phyloP scores from a whole-genome alignment of 2,888 invertebrate species.

The Cordylochernes scorpioides region DNA sequence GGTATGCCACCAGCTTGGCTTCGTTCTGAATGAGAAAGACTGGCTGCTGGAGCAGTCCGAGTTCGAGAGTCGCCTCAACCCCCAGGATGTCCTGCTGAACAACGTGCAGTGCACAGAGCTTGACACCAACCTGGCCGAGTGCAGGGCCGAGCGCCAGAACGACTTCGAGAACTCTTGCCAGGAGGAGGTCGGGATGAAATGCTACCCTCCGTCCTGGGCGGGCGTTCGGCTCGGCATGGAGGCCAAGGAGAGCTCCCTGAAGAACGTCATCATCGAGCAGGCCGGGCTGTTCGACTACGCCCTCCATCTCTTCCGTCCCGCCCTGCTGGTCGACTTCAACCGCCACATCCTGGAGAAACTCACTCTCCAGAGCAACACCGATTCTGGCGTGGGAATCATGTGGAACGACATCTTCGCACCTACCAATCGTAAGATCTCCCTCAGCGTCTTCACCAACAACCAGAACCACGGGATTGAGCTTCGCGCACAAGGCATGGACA shows the following conservation, averaged over 20 bases:
- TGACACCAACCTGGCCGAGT: slow-evolving; percentile 64
- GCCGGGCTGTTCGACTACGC: slow-evolving; percentile 82
- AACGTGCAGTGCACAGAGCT: slow-evolving; percentile 72
- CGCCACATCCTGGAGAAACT: slow-evolving; percentile 25
- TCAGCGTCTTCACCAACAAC: slow-evolving; percentile 30
- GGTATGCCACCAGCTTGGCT: slow-evolving; percentile 78
- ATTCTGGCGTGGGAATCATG: slow-evolving; percentile 72
- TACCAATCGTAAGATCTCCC: slow-evolving; percentile 28
- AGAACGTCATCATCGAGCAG: slow-evolving; percentile 60
- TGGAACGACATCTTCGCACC: slow-evolving; percentile 79
- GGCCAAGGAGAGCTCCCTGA: slow-evolving; percentile 57
- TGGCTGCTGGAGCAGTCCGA: slow-evolving; percentile 59
- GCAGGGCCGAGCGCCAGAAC: slow-evolving; percentile 32
- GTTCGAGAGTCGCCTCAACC: slow-evolving; percentile 43
- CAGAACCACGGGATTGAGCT: slow-evolving; percentile 65
- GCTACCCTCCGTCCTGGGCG: slow-evolving; percentile 77
- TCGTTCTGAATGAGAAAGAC: slow-evolving; percentile 67
- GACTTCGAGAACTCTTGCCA: slow-evolving; percentile 68
- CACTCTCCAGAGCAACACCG: slow-evolving; percentile 52
- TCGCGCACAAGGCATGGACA: slow-evolving; percentile 54
- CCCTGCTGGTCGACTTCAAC: slow-evolving; percentile 43
- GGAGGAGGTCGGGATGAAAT: slow-evolving; percentile 62
- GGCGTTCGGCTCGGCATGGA: slow-evolving; percentile 67
- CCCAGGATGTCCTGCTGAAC: slow-evolving; percentile 37
- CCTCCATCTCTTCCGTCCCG: slow-evolving; percentile 59